A percentile compares a stretch with the other conserved stretches of the same genome.
Evolutionary conservation across 2,888 invertebrate species (phyloP).

Genomic region (Acanthosepion lycidas): DNA sequence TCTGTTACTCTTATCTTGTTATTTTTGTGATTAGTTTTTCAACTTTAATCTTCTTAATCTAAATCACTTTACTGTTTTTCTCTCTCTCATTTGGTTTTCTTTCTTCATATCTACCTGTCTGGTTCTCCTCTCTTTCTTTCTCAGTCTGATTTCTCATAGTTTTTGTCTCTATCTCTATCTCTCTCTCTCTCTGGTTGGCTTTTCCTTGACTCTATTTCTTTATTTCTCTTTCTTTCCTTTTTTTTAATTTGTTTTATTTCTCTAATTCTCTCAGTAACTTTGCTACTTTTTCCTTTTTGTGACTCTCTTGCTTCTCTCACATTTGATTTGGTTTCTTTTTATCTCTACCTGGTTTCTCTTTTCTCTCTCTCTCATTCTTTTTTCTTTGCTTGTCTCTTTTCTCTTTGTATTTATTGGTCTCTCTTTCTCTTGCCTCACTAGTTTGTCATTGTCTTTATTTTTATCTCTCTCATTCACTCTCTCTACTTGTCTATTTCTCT

Average conservation of each 20-base stretch:
- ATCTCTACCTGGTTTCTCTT: not conserved
- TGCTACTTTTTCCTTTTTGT: not conserved
- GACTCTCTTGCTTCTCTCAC: not conserved
- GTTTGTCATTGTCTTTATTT: not conserved
- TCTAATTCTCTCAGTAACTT: not conserved
- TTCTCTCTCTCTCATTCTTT: not conserved
- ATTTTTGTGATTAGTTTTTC: no score
- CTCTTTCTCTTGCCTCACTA: not conserved
- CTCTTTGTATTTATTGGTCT: not conserved
- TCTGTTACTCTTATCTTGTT: not conserved
- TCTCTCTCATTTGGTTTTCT: no score
- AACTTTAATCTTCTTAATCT: no score
- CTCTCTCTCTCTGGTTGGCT: not conserved
- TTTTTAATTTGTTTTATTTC: not conserved
- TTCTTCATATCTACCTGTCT: no score
- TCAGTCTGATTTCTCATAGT: no score
- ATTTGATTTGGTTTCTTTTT: not conserved
- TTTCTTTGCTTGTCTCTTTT: no score
- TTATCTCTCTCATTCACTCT: not conserved
- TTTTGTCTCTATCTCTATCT: no score
- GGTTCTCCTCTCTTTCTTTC: no score
- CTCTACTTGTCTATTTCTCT: no score
- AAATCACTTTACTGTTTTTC: no score
- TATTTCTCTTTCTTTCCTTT: not conserved
- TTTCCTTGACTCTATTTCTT: not conserved